phyloP scores from a whole-genome alignment of 2,797 vertebrate genomes.

The Lepus oiostolus region DNA sequence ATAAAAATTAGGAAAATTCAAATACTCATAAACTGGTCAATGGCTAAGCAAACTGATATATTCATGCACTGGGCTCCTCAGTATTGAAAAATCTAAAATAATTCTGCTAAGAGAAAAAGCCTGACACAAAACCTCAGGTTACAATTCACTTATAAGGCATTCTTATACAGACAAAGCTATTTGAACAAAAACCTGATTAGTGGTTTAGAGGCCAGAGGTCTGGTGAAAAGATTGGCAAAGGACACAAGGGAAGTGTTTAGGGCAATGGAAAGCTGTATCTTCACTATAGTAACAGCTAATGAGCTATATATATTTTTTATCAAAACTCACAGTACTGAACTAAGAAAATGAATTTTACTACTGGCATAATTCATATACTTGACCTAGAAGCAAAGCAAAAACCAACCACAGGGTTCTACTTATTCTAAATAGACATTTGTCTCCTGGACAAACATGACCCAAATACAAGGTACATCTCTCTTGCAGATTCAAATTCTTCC shows the following conservation, averaged over 20 bases:
- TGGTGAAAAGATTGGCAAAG: neutral
- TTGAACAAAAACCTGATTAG: neutral
- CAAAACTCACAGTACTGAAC: neutral
- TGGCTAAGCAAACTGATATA: neutral
- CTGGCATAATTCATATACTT: neutral
- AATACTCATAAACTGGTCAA: neutral
- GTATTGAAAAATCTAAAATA: neutral
- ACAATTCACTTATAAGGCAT: neutral
- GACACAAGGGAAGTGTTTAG: neutral
- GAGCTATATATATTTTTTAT: neutral
- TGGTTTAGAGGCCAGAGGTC: neutral
- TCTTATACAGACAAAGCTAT: neutral
- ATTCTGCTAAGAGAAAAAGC: neutral
- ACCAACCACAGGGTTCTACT: neutral
- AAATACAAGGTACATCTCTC: neutral
- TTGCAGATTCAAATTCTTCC: neutral
- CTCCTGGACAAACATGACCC: neutral
- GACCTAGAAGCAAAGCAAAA: neutral
- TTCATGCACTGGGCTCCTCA: neutral
- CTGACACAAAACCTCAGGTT: neutral
- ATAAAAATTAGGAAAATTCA: neutral
- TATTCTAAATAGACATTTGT: neutral
- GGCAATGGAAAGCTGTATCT: neutral
- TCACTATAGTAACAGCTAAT: neutral
- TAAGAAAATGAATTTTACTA: neutral